Conservation (phyloP, 2,797 vertebrate genomes). For the Agapornis canus region DNA sequence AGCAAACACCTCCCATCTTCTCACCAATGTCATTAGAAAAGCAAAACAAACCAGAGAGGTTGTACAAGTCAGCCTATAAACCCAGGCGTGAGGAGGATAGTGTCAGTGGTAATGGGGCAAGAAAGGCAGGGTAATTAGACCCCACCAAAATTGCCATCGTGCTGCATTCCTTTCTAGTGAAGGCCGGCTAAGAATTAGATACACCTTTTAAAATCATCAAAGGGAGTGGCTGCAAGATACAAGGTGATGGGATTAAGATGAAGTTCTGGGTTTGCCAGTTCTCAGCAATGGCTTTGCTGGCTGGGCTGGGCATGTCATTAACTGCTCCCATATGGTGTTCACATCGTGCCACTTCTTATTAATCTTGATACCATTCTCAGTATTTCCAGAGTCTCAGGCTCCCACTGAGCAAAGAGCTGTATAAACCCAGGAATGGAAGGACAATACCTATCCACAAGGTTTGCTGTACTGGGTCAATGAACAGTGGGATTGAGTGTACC, state of each 20-base stretch:
- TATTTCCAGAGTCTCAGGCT: background rate
- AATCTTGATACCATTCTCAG: background rate
- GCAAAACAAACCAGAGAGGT: conserved; percentile 51
- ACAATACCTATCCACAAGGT: background rate
- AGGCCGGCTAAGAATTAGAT: conserved; percentile 24
- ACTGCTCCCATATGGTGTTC: background rate
- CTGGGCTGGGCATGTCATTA: conserved; percentile 7
- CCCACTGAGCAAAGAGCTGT: background rate
- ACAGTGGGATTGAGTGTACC: too few relatives aligned
- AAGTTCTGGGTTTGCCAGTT: conserved; percentile 53
- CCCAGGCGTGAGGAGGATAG: conserved; percentile 48
- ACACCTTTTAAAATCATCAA: conserved; percentile 36
- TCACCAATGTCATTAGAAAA: conserved; percentile 60
- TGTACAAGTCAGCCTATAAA: conserved; percentile 43
- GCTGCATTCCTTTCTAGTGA: conserved; percentile 49
- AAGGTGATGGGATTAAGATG: conserved; percentile 31
- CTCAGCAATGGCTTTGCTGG: conserved; percentile 14
- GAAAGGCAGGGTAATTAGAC: conserved; percentile 58
- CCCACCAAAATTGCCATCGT: conserved; percentile 14
- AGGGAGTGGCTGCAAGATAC: conserved; percentile 44
- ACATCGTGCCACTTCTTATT: background rate
- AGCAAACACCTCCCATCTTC: conserved; percentile 46
- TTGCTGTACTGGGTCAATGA: background rate
- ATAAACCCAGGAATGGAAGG: background rate
- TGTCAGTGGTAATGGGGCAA: conserved; percentile 48